These are phyloP conservation scores for Ophion costatus DNA, from an alignment of 2,888 invertebrate species.

Conservation along the genomic window DNA sequence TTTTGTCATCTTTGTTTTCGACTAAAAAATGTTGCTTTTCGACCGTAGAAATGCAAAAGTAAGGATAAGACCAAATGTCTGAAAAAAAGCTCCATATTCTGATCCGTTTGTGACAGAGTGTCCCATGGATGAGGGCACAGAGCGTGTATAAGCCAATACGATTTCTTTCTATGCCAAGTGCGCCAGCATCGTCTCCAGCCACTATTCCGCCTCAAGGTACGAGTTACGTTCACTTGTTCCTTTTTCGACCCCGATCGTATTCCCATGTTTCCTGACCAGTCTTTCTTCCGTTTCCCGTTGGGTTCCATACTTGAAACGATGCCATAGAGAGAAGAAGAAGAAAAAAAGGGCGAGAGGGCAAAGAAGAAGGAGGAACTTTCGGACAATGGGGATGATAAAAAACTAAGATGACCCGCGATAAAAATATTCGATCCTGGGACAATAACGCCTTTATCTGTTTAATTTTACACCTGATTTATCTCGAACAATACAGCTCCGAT, in stretches of 20 bases:
- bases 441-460: constrained; percentile 57
- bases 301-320: constrained; percentile 39
- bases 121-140: constrained; percentile 17
- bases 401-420: constrained; percentile 54
- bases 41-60: too few species aligned
- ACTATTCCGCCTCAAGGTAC: constrained; percentile 33
- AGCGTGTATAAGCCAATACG: constrained; percentile 59
- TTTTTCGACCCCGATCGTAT: constrained; percentile 62
- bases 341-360: constrained; percentile 6
- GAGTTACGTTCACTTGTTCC: constrained; percentile 56
- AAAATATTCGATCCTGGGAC: constrained; percentile 56
- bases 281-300: constrained; percentile 34
- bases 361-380: background rate
- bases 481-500: too few species aligned
- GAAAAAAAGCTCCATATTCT: background rate
- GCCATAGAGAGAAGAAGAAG: constrained; percentile 11
- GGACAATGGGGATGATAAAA: constrained; percentile 21
- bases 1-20: too few species aligned
- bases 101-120: background rate
- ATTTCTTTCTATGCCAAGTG: constrained; percentile 46
- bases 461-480: too few species aligned
- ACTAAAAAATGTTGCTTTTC: too few species aligned
- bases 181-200: constrained; percentile 10
- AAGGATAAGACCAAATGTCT: background rate
- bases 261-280: constrained; percentile 64